phyloP scores from a whole-genome alignment of 53 echinoderm and acorn worm species.

The Pentamera pediparva region DNA sequence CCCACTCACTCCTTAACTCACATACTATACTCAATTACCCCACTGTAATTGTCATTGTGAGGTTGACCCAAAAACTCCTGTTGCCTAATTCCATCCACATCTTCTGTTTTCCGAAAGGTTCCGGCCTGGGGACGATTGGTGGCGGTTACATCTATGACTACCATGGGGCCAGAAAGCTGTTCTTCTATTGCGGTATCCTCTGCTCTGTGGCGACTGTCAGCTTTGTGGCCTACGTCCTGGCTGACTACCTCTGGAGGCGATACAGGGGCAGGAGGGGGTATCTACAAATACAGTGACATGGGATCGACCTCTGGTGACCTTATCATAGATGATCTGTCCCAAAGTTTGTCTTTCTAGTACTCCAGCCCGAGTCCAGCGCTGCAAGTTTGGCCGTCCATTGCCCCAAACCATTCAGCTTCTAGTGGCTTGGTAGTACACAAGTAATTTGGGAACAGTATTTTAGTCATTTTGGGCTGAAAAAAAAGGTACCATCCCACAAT shows the following conservation, averaged over 20 bases:
- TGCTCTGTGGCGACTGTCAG: constrained; percentile 33
- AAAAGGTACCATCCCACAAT: no score
- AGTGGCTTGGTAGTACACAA: background rate
- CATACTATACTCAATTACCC: no score
- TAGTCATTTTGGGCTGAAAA: no score
- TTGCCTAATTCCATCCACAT: background rate
- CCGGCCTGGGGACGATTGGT: constrained; percentile 50
- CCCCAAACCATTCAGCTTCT: no score
- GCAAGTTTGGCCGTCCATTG: no score
- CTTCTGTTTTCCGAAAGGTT: constrained; percentile 27
- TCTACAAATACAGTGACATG: background rate
- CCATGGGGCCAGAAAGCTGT: constrained; percentile 53
- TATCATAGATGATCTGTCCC: no score
- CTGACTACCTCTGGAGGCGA: background rate
- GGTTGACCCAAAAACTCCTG: background rate
- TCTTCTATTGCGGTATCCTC: constrained; percentile 44
- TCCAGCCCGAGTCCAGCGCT: no score
- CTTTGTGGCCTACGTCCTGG: constrained; percentile 8
- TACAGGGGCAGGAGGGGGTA: background rate
- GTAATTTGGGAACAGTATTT: no score
- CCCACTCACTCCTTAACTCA: no score
- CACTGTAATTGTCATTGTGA: no score
- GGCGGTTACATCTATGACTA: constrained; percentile 58
- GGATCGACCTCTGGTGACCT: no score
- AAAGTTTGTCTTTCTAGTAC: no score